Conservation (phyloP, 2,113 vertebrate genomes). For the Ahaetulla prasina region DNA sequence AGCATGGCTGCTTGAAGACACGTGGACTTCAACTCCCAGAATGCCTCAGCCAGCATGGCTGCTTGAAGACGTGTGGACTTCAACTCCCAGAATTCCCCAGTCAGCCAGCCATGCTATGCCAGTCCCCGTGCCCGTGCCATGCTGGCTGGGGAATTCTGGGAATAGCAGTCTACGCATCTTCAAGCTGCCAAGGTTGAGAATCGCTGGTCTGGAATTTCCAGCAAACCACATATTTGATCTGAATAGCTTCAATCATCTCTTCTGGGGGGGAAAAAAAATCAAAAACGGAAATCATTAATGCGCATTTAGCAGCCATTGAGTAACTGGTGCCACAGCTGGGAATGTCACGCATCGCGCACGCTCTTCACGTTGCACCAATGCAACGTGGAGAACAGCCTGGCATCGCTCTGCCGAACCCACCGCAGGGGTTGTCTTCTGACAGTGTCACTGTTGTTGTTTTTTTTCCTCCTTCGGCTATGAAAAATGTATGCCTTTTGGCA, state of each 20-base stretch:
- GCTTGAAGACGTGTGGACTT: too few species aligned
- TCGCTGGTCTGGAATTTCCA: neutral
- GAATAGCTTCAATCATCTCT: neutral
- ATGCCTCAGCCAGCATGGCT: too few species aligned
- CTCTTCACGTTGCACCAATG: neutral
- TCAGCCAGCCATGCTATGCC: too few species aligned
- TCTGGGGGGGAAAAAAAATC: neutral
- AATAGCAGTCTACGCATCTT: too few species aligned
- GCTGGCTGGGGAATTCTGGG: too few species aligned
- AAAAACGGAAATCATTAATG: neutral
- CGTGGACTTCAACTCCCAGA: too few species aligned
- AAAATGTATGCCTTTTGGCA: neutral
- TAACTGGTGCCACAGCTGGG: neutral
- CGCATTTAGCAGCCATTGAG: neutral
- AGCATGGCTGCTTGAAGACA: too few species aligned
- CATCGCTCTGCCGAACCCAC: neutral
- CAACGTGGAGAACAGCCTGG: neutral
- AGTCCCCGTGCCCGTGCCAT: too few species aligned
- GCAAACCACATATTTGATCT: accelerated
- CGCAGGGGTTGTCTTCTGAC: neutral
- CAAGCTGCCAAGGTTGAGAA: too few species aligned
- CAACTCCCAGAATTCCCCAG: too few species aligned
- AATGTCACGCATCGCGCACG: neutral
- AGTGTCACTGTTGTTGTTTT: too few species aligned
- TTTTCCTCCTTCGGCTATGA: neutral